Conservation (phyloP, 2,797 vertebrate species). For the Anniella stebbinsi region DNA sequence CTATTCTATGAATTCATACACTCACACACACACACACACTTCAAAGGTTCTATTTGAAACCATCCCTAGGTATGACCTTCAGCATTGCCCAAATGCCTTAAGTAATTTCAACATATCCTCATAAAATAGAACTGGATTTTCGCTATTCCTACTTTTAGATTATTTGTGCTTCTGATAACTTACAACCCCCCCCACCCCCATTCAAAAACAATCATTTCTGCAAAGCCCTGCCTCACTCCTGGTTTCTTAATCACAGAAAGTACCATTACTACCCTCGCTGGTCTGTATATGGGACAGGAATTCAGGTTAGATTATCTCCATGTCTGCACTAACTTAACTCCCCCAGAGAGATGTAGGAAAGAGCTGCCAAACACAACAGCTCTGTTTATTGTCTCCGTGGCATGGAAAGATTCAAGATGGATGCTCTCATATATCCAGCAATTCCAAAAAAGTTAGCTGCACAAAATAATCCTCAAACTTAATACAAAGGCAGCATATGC, state of each 20-base stretch:
- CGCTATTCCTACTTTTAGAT: neutral
- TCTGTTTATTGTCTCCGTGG: neutral
- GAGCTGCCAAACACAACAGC: neutral
- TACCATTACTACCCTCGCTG: neutral
- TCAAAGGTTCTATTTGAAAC: neutral
- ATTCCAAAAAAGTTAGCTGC: neutral
- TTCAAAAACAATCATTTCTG: neutral
- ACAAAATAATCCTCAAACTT: neutral
- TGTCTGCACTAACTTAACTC: neutral
- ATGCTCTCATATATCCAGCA: neutral
- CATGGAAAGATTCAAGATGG: neutral
- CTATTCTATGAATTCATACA: neutral
- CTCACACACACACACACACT: neutral
- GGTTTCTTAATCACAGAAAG: neutral
- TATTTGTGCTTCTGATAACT: neutral
- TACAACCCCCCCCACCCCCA: neutral
- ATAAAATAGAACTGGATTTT: neutral
- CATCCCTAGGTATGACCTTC: neutral
- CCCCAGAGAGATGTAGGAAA: neutral
- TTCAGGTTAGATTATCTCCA: rapidly evolving
- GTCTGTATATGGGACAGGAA: neutral
- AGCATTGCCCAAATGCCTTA: neutral
- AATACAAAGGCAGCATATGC: neutral
- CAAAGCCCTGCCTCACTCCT: neutral
- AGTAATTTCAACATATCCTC: neutral